phyloP scores from a whole-genome alignment of 2,113 vertebrate species.

The Silurus asotus region DNA sequence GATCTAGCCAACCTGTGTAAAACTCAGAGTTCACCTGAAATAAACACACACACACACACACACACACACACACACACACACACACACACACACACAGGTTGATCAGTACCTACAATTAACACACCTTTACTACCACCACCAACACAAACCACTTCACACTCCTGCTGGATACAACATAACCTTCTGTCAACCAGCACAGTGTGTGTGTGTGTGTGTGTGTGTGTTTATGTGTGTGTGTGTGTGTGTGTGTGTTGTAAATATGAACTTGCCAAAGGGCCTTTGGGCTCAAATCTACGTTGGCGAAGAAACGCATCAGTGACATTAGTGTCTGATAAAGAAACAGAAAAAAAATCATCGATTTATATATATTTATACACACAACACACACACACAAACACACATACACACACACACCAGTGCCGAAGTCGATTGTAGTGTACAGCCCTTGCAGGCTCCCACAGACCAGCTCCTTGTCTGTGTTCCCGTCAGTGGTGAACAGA shows the following conservation, averaged over 20 bases:
- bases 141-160: background rate
- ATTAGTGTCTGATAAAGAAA: slow-evolving; percentile 76
- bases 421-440: slow-evolving; percentile 91
- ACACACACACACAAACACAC: background rate
- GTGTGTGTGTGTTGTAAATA: background rate
- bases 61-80: background rate
- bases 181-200: background rate
- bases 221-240: background rate
- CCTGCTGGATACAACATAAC: background rate
- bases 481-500: slow-evolving; percentile 91
- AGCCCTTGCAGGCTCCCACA: slow-evolving; percentile 87
- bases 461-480: slow-evolving; percentile 72
- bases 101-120: background rate
- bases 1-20: slow-evolving; percentile 97
- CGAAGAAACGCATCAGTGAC: slow-evolving; percentile 76
- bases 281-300: slow-evolving; percentile 81
- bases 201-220: background rate
- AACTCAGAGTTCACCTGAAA: slow-evolving; percentile 95
- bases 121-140: background rate
- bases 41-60: background rate
- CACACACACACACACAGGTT: background rate
- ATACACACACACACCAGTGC: slow-evolving; percentile 76
- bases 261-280: slow-evolving; percentile 85
- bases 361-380: background rate
- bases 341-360: background rate